A percentile compares a stretch with the other conserved stretches of the same genome.
phyloP scores from a whole-genome alignment of 2,113 vertebrate species.

The Malurus melanocephalus region DNA sequence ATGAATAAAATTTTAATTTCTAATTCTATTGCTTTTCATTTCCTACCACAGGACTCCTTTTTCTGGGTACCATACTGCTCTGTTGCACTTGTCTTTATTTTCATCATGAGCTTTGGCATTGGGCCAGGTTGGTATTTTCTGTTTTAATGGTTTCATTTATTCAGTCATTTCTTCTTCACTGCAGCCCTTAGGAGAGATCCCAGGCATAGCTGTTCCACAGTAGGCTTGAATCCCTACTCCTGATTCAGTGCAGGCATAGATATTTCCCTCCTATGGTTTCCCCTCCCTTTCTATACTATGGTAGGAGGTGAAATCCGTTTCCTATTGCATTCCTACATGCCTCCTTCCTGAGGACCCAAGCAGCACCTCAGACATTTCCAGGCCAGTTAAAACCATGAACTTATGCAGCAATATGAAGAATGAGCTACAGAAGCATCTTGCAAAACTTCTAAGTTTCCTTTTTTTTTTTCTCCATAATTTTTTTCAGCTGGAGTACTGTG shows the following conservation, averaged over 20 bases:
- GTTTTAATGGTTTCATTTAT: neutral
- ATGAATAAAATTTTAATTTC: neutral
- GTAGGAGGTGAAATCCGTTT: neutral
- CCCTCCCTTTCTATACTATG: neutral
- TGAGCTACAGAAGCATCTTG: neutral
- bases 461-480: neutral
- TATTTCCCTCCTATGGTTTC: neutral
- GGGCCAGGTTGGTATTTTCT: slow-evolving; percentile 74
- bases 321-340: neutral
- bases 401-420: neutral
- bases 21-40: neutral
- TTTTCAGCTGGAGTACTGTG: slow-evolving; percentile 68
- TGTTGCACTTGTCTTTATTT: slow-evolving; percentile 77
- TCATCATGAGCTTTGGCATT: slow-evolving; percentile 72
- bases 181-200: neutral
- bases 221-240: neutral
- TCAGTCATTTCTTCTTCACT: neutral
- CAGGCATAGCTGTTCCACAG: neutral
- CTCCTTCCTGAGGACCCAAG: neutral
- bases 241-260: neutral
- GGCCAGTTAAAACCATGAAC: neutral
- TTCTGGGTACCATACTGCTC: slow-evolving; percentile 82
- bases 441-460: neutral
- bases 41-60: slow-evolving; percentile 52
- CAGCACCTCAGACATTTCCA: neutral